phyloP scores from a whole-genome alignment of 2,113 vertebrate species.

The Coptodon rendalli region DNA sequence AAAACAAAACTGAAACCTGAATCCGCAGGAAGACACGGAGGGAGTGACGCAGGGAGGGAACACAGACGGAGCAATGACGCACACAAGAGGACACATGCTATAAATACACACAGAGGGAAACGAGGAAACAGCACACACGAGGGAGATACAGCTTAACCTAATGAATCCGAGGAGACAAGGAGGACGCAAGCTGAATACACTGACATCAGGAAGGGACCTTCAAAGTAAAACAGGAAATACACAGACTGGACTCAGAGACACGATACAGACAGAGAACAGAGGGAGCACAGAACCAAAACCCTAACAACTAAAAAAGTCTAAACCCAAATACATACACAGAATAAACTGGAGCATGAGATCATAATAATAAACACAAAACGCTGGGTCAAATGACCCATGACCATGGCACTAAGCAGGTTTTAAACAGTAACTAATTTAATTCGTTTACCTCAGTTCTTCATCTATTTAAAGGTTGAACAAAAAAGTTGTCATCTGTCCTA shows the following conservation, averaged over 20 bases:
- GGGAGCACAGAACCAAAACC: not conserved
- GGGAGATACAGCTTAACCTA: not conserved
- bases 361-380: not conserved
- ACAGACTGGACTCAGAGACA: not conserved
- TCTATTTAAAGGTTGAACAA: no score
- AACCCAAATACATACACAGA: not conserved
- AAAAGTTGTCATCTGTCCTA: no score
- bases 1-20: not conserved
- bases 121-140: not conserved
- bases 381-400: not conserved
- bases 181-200: not conserved
- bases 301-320: not conserved
- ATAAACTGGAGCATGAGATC: no score
- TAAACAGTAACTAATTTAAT: no score
- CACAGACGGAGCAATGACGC: accelerated
- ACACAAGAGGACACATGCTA: accelerated
- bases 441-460: no score
- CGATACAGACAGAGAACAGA: not conserved
- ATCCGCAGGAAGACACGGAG: accelerated
- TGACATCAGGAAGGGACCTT: not conserved
- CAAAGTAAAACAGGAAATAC: not conserved
- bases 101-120: not conserved
- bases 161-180: not conserved
- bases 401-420: no score
- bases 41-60: not conserved